phyloP scores from a whole-genome alignment of 92 coral and sea anemone species.

The Galaxea fascicularis region DNA sequence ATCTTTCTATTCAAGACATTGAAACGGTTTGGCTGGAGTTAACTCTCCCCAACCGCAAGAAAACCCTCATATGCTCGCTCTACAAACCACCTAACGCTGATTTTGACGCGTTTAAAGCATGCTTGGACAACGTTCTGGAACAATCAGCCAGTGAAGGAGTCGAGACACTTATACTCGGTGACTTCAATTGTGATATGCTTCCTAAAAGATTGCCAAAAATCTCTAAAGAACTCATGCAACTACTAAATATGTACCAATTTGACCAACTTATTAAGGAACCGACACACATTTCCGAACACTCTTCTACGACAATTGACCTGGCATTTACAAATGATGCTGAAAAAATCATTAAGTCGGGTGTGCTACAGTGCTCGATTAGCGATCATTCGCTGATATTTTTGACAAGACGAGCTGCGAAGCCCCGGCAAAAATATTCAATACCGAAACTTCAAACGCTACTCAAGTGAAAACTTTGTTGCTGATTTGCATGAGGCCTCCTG shows the following conservation, averaged over 20 bases:
- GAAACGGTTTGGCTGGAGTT: no score
- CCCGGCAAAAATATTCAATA: no score
- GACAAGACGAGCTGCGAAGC: constrained; percentile 36
- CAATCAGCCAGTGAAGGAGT: constrained; percentile 52
- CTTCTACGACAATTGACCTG: no score
- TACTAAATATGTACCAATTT: constrained; percentile 26
- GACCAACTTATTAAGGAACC: constrained; percentile 10
- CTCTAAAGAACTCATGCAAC: constrained; percentile 40
- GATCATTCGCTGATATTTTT: constrained; percentile 59
- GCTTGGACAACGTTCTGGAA: no score
- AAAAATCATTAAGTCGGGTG: constrained; percentile 29
- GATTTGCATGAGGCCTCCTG: constrained; percentile 27
- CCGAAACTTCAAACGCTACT: constrained; percentile 13
- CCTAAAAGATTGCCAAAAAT: constrained; percentile 13
- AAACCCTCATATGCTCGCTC: no score
- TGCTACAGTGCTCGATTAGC: constrained; percentile 49
- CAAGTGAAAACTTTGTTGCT: constrained; percentile 25
- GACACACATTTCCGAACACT: no score
- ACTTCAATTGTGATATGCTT: constrained; percentile 33
- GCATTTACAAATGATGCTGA: no score
- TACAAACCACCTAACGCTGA: no score
- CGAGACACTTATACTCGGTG: constrained; percentile 53
- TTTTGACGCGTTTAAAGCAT: no score
- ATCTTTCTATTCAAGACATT: constrained; percentile 17
- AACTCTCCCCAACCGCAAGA: no score